A percentile compares a stretch with the other conserved stretches of the same genome.
phyloP scores from a whole-genome alignment of 35 echinoderm and acorn worm species.

The Diadema setosum region DNA sequence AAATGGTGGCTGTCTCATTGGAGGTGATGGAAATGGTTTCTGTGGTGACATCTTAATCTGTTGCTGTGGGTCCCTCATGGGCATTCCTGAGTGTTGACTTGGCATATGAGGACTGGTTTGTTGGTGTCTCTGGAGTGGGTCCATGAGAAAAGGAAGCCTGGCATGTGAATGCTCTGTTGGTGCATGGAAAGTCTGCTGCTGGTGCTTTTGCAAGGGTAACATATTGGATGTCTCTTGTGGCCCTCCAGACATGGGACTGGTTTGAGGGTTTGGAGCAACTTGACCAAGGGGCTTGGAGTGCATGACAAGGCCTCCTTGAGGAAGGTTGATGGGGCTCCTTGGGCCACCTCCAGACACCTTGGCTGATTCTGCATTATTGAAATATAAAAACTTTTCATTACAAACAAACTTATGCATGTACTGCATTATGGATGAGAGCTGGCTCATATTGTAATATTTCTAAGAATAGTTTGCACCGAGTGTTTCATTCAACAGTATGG shows the following conservation, averaged over 20 bases:
- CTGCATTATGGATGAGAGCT: too few relatives aligned
- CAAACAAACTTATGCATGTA: too few relatives aligned
- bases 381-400: too few relatives aligned
- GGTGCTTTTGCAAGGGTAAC: background rate
- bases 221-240: background rate
- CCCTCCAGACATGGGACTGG: background rate
- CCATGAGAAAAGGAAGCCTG: background rate
- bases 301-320: background rate
- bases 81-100: too few relatives aligned
- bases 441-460: too few relatives aligned
- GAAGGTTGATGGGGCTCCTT: background rate
- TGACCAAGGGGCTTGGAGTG: slow-evolving; percentile 2
- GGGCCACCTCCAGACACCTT: background rate
- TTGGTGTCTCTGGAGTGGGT: background rate
- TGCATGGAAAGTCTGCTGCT: background rate
- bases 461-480: too few relatives aligned
- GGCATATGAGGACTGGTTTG: background rate
- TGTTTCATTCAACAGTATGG: too few relatives aligned
- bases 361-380: background rate
- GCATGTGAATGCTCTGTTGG: background rate
- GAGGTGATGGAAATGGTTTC: background rate
- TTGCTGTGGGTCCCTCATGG: too few relatives aligned
- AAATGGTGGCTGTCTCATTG: background rate
- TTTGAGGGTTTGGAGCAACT: background rate
- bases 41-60: background rate